These are phyloP conservation scores for Hylaea fasciaria DNA, from an alignment of 2,888 invertebrate genomes.

Conservation along the genomic window DNA sequence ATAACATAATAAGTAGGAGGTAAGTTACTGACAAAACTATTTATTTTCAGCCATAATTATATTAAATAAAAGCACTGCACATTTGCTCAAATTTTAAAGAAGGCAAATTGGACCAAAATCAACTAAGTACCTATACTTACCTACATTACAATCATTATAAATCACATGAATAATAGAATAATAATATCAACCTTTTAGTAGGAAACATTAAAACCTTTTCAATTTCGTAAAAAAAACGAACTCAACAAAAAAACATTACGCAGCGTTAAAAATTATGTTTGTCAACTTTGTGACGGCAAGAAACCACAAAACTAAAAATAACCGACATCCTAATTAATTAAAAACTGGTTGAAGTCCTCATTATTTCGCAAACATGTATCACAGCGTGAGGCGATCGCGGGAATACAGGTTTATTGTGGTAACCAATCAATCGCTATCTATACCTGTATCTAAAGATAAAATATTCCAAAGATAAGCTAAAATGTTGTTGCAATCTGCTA, in stretches of 20 bases:
- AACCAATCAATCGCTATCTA: conserved; percentile 43
- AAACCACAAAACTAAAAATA: conserved; percentile 6
- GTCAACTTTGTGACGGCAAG: conserved; percentile 1
- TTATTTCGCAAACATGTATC: conserved; percentile 54
- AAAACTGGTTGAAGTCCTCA: conserved; percentile 13
- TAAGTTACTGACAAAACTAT: no score
- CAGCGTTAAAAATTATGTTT: conserved; percentile 1
- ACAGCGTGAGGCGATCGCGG: conserved; percentile 60
- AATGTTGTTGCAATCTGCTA: conserved; percentile 27
- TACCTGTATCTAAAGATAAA: conserved; percentile 36
- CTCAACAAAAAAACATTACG: neutral
- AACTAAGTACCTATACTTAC: no score
- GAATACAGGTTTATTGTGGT: conserved; percentile 76
- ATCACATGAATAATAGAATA: no score
- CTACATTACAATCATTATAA: no score
- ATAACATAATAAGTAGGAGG: no score
- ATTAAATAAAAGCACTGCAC: no score
- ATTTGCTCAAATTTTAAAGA: no score
- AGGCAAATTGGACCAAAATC: no score
- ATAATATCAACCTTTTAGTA: no score
- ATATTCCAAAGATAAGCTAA: conserved; percentile 26
- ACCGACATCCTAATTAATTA: conserved; percentile 1
- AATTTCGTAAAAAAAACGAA: neutral
- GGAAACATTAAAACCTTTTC: neutral
- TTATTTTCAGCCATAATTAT: no score